These are phyloP conservation scores for Drosophila subsilvestris DNA, from an alignment of 2,888 invertebrate species.

Conservation along the genomic window DNA sequence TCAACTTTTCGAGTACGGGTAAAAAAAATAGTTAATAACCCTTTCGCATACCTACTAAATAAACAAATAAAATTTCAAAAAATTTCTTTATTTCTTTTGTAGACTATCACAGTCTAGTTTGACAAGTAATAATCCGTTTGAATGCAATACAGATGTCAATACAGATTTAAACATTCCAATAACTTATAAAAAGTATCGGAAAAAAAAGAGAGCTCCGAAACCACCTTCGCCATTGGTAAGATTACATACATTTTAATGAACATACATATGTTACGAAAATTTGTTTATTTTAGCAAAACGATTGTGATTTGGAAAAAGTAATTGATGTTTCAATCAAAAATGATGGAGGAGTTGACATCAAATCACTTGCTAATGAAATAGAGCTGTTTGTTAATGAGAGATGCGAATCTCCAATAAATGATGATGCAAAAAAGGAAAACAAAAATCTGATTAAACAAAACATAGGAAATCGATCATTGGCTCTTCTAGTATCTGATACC, in stretches of 20 bases:
- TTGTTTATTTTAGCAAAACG: background rate
- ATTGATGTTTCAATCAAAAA: background rate
- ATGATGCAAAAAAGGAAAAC: conserved; percentile 1
- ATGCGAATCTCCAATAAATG: conserved; percentile 33
- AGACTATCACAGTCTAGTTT: conserved; percentile 86
- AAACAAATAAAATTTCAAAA: background rate
- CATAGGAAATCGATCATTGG: background rate
- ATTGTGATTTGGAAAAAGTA: background rate
- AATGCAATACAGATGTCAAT: conserved; percentile 83
- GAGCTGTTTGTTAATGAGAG: conserved; percentile 61
- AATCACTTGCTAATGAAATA: conserved; percentile 64
- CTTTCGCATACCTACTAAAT: too few species aligned
- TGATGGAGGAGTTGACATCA: conserved; percentile 38
- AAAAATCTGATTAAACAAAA: conserved; percentile 2
- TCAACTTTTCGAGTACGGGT: too few species aligned
- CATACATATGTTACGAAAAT: background rate
- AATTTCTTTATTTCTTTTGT: conserved; percentile 8
- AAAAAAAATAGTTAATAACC: too few species aligned
- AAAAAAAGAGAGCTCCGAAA: conserved; percentile 88
- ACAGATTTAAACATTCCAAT: conserved; percentile 53
- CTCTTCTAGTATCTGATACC: conserved; percentile 4
- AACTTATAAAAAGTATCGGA: conserved; percentile 85
- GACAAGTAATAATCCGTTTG: conserved; percentile 87
- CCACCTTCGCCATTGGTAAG: conserved; percentile 84
- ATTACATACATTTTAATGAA: background rate